Evolutionary conservation across 2,888 invertebrate species (phyloP), one percentile per base, ranked within the genome.

Genomic region (Auanema sp.): DNA sequence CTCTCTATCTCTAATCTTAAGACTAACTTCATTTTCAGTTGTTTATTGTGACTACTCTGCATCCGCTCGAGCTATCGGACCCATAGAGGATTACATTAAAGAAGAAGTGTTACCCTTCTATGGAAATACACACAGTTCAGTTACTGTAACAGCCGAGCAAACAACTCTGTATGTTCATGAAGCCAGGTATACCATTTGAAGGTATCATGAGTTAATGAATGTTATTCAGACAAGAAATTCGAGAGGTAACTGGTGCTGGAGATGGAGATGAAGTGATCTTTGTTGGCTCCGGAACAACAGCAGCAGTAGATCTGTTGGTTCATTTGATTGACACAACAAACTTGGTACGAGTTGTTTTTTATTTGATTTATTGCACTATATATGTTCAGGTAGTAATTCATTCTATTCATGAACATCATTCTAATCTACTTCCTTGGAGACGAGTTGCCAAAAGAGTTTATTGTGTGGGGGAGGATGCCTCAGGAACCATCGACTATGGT

Each of bases 131-230:
- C 89, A 90, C 82, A 89, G 91, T 1, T 91, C 91, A 5, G 89
- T 91, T 41, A 90, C 91, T 43, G 89, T 91, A 76, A 92, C 92
- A 18, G 91, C 92, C 21, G 88, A 92, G 58, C 93, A 93, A 86
- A 91, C 92, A 58, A 91, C 92, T 60, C 87, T 91, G 67, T 93
- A 90, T 87, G 90, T 92, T 90, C 92, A 87, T 85, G 86, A 86
- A 71, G 85, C 86, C 21, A 83, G 84, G 84, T 85, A 52, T 14
- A 16, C n/a, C n/a, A n/a, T n/a, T n/a, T n/a, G n/a, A n/a, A n/a
- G n/a, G 18, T n/a, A n/a, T 50, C 4, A 57, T 57, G 43, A 18
- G 14, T 57, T 42, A 42, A 2, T 18, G 49, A 44, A 21, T 41
- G 2, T 5, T 43, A 14, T 58, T 33, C 86, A 92, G 92, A 84